These are phyloP conservation scores for Pipistrellus pipistrellus DNA, from an alignment of 2,797 vertebrate species.

Conservation along the genomic window DNA sequence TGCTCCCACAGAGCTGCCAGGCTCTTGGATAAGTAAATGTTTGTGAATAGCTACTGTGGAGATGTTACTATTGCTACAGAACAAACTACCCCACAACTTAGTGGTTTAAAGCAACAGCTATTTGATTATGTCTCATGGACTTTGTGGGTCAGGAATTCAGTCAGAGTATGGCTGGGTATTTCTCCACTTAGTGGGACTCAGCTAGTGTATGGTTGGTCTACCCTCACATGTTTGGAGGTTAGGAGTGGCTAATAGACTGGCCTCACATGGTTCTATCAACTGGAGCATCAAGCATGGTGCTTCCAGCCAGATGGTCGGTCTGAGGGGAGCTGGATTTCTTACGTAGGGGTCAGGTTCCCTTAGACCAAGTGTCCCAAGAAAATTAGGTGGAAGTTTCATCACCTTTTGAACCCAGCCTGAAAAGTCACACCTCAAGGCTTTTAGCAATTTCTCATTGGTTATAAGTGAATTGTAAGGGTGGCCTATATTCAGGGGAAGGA, in stretches of 20 bases:
- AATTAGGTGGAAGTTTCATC: neutral
- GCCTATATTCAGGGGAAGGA: neutral
- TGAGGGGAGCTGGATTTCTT: constrained; percentile 33
- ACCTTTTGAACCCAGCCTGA: neutral
- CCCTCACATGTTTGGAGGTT: neutral
- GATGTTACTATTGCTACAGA: neutral
- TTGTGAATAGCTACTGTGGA: neutral
- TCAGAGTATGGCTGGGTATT: neutral
- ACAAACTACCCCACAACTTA: neutral
- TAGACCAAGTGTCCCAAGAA: neutral
- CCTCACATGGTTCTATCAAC: neutral
- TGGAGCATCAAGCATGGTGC: neutral
- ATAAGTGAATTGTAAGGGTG: neutral
- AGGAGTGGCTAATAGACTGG: neutral
- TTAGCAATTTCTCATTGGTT: neutral
- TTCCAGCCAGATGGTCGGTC: neutral
- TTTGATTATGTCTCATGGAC: neutral
- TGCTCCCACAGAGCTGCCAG: neutral
- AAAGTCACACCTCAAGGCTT: constrained; percentile 29
- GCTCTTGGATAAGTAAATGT: neutral
- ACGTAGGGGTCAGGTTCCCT: neutral
- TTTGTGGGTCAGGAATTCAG: neutral
- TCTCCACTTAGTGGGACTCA: neutral
- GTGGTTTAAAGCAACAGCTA: neutral
- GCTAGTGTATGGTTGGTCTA: neutral